A percentile compares a stretch with the other conserved stretches of the same genome.
Conservation (phyloP, 2,113 vertebrate genomes). For the Poecile atricapillus region DNA sequence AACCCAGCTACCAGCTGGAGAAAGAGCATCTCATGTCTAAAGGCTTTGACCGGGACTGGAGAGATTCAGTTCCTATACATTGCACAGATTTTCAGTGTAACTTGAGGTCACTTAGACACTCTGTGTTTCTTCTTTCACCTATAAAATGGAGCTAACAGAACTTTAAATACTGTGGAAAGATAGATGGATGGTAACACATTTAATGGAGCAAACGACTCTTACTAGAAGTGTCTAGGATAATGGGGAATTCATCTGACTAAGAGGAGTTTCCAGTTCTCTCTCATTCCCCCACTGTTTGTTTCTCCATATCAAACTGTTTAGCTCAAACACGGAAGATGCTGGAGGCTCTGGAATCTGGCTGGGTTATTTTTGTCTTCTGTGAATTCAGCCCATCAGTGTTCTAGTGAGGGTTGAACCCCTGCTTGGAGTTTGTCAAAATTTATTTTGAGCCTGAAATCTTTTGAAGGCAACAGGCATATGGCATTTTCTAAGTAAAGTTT, state of each 20-base stretch:
- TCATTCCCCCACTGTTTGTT: not conserved
- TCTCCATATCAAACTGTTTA: not conserved
- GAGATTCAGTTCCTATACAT: not conserved
- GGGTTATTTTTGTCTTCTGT: constrained; percentile 7
- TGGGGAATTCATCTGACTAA: not conserved
- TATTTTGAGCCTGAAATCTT: not conserved
- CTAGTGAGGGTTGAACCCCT: not conserved
- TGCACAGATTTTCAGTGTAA: not conserved
- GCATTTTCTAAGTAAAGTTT: not conserved
- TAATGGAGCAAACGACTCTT: not conserved
- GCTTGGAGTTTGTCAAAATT: not conserved
- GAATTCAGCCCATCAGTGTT: not conserved
- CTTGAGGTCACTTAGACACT: not conserved
- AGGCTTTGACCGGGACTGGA: not conserved
- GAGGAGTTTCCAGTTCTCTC: not conserved
- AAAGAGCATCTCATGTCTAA: not conserved
- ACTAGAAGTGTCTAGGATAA: not conserved
- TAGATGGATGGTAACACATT: not conserved
- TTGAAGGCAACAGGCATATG: not conserved
- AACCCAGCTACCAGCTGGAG: not conserved
- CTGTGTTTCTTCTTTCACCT: not conserved
- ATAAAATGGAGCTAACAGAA: not conserved
- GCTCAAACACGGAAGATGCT: not conserved
- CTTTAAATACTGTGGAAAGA: not conserved
- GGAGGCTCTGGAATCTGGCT: not conserved